phyloP scores from a whole-genome alignment of 1,140 invertebrate genomes.

The Drosophila subobscura region DNA sequence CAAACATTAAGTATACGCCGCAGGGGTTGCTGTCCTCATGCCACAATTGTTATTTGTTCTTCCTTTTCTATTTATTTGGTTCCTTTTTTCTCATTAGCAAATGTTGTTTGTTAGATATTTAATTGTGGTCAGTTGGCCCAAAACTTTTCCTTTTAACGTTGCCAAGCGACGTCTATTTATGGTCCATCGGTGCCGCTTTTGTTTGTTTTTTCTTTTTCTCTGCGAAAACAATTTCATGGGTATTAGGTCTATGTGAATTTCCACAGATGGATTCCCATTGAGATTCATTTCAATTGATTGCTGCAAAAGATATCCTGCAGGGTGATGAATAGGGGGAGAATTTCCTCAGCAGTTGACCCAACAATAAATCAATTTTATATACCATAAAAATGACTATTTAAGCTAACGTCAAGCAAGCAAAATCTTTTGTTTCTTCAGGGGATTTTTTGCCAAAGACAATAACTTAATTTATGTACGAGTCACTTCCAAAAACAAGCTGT shows the following conservation, averaged over 20 bases:
- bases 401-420: background rate
- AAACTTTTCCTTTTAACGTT: constrained; percentile 44
- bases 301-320: constrained; percentile 18
- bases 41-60: background rate
- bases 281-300: constrained; percentile 42
- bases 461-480: no score
- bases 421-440: background rate
- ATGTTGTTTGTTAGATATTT: constrained; percentile 20
- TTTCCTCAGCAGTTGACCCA: background rate
- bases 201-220: constrained; percentile 25
- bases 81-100: constrained; percentile 24
- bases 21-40: constrained; percentile 5
- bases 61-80: background rate
- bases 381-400: background rate
- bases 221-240: constrained; percentile 14
- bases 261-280: constrained; percentile 31
- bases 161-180: constrained; percentile 24
- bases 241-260: constrained; percentile 34
- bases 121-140: constrained; percentile 28
- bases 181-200: constrained; percentile 6
- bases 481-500: no score
- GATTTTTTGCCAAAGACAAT: no score
- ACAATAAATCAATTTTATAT: background rate
- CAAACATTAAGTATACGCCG: constrained; percentile 44
- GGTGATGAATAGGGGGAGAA: background rate